These are phyloP conservation scores for Cheirogaleus major DNA, from an alignment of 2,797 vertebrate species.

Conservation along the genomic window DNA sequence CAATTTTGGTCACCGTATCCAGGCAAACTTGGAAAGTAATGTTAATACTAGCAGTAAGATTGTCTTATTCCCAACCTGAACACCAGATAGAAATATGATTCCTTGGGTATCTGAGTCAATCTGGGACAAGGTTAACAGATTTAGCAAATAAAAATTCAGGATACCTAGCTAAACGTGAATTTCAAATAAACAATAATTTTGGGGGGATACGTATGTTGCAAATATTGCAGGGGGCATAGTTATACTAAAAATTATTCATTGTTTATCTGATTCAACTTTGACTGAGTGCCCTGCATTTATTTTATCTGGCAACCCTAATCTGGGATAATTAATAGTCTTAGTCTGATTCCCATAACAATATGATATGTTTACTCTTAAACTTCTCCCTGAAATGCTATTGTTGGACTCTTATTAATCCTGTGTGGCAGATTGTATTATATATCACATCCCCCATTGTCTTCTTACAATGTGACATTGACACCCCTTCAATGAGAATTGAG, in stretches of 20 bases:
- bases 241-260: neutral
- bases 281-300: neutral
- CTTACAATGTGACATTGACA: neutral
- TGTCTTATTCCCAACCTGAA: neutral
- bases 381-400: neutral
- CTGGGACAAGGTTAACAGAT: neutral
- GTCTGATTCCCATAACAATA: neutral
- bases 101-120: neutral
- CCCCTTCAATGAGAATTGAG: neutral
- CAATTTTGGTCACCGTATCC: neutral
- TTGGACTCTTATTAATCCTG: neutral
- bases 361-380: neutral
- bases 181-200: constrained; percentile 7
- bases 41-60: neutral
- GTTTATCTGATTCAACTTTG: constrained; percentile 25
- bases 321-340: neutral
- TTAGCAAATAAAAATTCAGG: constrained; percentile 25
- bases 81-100: neutral
- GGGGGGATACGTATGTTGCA: neutral
- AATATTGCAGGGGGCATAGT: neutral
- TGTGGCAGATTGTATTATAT: neutral
- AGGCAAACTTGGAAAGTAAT: neutral
- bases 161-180: neutral
- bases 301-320: neutral
- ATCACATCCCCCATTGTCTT: neutral